These are phyloP conservation scores for Drosophila bocki DNA, from an alignment of 1,140 invertebrate species.

Conservation along the genomic window DNA sequence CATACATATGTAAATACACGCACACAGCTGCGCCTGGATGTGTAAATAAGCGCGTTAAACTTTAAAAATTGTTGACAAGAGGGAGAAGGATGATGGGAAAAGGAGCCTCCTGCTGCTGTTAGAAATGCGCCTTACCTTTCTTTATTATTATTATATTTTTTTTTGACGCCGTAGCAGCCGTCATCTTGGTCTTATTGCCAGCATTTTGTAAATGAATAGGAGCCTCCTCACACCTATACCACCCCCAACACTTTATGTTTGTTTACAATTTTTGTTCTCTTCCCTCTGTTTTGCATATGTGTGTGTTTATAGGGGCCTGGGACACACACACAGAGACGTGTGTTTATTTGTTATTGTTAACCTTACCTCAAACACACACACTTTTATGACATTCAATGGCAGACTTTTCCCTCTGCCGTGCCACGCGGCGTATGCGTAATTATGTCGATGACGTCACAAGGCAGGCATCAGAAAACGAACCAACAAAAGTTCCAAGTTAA, in stretches of 20 bases:
- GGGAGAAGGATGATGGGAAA: conserved; percentile 20
- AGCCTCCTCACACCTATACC: conserved; percentile 8
- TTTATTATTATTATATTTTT: background rate
- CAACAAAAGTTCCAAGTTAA: conserved; percentile 56
- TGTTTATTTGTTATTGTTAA: conserved; percentile 83
- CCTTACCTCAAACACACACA: conserved; percentile 75
- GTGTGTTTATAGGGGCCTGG: conserved; percentile 36
- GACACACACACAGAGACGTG: conserved; percentile 29
- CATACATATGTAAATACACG: conserved; percentile 36
- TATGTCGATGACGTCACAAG: conserved; percentile 42
- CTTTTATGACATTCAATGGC: conserved; percentile 76
- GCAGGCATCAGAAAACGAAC: conserved; percentile 10
- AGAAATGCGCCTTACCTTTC: conserved; percentile 1
- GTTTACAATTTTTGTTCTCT: conserved; percentile 63
- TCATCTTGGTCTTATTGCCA: conserved; percentile 71
- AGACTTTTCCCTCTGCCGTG: conserved; percentile 15
- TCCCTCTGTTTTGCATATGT: conserved; percentile 54
- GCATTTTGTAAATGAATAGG: conserved; percentile 77
- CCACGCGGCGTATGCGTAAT: conserved; percentile 45
- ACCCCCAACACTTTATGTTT: conserved; percentile 61
- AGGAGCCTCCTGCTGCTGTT: conserved; percentile 4
- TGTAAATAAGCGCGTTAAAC: conserved; percentile 75
- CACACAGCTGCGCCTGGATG: conserved; percentile 54
- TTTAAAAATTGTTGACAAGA: conserved; percentile 63
- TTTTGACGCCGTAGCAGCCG: conserved; percentile 37